Percentiles rank a stretch among this genome's conserved stretches.
Conservation (phyloP, 2,797 vertebrate genomes). For the Trachurus trachurus region DNA sequence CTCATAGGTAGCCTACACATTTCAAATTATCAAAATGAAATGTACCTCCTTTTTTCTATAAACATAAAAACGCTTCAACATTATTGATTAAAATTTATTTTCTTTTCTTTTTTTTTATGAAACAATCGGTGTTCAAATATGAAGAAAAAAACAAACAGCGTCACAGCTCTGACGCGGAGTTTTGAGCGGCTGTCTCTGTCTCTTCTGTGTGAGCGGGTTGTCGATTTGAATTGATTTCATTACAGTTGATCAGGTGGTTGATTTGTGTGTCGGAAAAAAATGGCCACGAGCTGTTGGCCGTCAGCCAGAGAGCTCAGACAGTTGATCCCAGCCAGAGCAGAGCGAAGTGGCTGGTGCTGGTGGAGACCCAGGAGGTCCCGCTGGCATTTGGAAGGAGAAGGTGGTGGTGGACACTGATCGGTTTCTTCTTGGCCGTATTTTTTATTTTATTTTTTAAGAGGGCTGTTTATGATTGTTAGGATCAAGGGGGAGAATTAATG, state of each 20-base stretch:
- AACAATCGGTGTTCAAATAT: not conserved
- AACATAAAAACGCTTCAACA: not conserved
- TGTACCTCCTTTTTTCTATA: not conserved
- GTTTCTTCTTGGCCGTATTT: not conserved
- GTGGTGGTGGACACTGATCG: no score
- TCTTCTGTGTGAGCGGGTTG: not conserved
- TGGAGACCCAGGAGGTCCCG: constrained; percentile 22
- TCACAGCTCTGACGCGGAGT: not conserved
- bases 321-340: constrained; percentile 53
- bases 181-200: not conserved
- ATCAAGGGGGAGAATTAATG: not conserved
- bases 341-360: constrained; percentile 1
- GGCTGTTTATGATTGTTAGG: not conserved
- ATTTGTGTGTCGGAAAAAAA: constrained; percentile 62
- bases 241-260: constrained; percentile 67
- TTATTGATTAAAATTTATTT: no score
- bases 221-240: constrained; percentile 42
- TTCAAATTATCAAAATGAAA: no score
- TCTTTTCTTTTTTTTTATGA: rapidly evolving
- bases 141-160: not conserved
- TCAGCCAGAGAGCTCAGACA: constrained; percentile 71
- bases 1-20: no score
- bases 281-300: constrained; percentile 70
- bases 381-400: not conserved
- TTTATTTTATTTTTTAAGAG: not conserved